phyloP scores from a whole-genome alignment of 1,140 invertebrate genomes.

The Sweltsa coloradensis region DNA sequence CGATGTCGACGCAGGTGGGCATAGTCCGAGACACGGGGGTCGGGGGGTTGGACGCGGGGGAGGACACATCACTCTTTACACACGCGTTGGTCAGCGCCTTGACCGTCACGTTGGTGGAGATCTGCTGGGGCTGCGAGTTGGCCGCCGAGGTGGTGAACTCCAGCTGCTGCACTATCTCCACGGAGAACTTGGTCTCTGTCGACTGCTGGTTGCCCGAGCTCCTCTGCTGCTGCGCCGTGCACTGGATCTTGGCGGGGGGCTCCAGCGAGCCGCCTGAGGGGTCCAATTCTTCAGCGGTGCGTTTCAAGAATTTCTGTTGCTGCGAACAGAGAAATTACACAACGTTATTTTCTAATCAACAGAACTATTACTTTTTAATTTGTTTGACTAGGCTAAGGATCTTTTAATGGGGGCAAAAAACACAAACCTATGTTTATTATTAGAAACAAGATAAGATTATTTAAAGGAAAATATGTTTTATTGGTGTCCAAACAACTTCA shows the following conservation, averaged over 20 bases:
- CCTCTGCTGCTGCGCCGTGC: constrained; percentile 27
- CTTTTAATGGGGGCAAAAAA: no score
- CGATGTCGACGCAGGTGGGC: constrained; percentile 33
- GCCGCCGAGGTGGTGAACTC: constrained; percentile 74
- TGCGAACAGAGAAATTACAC: constrained; percentile 43
- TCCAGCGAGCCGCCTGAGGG: constrained; percentile 39
- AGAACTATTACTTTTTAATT: no score
- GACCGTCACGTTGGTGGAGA: constrained; percentile 85
- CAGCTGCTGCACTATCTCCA: constrained; percentile 80
- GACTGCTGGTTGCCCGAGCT: constrained; percentile 18
- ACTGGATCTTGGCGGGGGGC: constrained; percentile 64
- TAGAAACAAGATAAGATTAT: no score
- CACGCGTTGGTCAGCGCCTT: constrained; percentile 75
- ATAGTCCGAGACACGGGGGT: constrained; percentile 36
- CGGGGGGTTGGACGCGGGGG: constrained; percentile 9
- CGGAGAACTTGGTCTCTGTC: constrained; percentile 60
- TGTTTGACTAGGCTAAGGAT: no score
- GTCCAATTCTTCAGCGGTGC: constrained; percentile 58
- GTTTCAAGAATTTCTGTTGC: constrained; percentile 72
- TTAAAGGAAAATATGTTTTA: no score
- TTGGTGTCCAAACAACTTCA: no score
- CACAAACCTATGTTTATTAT: no score
- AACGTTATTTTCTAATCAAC: no score
- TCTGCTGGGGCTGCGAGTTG: constrained; percentile 68
- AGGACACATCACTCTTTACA: constrained; percentile 52